Conservation (phyloP, 2,888 invertebrate species). For the Dione vanillae region DNA sequence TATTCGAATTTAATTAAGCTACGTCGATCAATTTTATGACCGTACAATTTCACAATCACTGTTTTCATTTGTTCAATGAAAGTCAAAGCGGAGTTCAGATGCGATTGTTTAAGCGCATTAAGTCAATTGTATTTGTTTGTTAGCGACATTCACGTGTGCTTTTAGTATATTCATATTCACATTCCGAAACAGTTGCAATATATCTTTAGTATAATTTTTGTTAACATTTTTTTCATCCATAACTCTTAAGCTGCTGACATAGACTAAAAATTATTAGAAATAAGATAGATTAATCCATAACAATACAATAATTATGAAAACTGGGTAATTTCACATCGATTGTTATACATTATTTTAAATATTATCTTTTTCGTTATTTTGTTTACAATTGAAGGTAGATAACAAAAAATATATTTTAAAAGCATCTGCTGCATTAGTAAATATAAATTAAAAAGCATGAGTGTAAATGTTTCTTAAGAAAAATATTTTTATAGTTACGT, state of each 20-base stretch:
- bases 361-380: neutral
- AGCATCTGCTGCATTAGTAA: neutral
- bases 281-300: conserved; percentile 12
- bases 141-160: conserved; percentile 3
- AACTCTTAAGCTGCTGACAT: neutral
- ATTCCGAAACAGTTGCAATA: neutral
- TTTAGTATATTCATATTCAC: neutral
- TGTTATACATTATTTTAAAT: neutral
- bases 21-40: conserved; percentile 22
- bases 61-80: conserved; percentile 22
- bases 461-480: conserved; percentile 18
- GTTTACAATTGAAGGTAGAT: neutral
- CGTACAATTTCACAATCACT: conserved; percentile 12
- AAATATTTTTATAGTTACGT: conserved; percentile 34
- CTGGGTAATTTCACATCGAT: conserved; percentile 6
- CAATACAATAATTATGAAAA: conserved; percentile 5
- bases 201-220: neutral
- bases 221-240: neutral
- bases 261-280: neutral
- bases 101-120: conserved; percentile 20
- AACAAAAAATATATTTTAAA: neutral
- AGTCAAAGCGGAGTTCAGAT: conserved; percentile 11
- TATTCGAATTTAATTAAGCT: conserved; percentile 16
- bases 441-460: neutral
- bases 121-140: conserved; percentile 18